Evolutionary conservation across 1,140 invertebrate species (phyloP).

Genomic region (Zaprionus ornatus): DNA sequence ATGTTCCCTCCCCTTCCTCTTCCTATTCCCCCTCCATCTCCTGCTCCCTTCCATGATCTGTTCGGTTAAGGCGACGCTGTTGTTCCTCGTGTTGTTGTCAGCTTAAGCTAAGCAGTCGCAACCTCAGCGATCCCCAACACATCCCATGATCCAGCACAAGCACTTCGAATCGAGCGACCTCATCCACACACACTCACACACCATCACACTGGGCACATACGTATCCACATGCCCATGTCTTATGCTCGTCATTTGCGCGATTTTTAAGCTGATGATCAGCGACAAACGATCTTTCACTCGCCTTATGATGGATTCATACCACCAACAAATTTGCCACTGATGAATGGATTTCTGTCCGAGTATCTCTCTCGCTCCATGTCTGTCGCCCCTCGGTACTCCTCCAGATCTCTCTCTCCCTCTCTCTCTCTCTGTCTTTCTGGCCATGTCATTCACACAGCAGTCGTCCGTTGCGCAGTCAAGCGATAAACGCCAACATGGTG

Average conservation of each 20-base stretch:
- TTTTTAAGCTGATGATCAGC: slow-evolving; percentile 84
- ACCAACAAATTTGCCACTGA: slow-evolving; percentile 84
- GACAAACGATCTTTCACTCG: slow-evolving; percentile 84
- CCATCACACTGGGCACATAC: slow-evolving; percentile 14
- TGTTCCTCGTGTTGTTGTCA: slow-evolving; percentile 67
- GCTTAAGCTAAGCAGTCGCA: slow-evolving; percentile 65
- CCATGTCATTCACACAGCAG: slow-evolving; percentile 50
- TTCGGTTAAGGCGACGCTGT: slow-evolving; percentile 19
- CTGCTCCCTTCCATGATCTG: not conserved
- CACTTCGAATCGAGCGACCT: slow-evolving; percentile 17
- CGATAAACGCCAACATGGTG: slow-evolving; percentile 76
- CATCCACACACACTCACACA: slow-evolving; percentile 11
- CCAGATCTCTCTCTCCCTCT: slow-evolving; percentile 15
- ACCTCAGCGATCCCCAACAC: slow-evolving; percentile 22
- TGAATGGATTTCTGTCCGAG: slow-evolving; percentile 79
- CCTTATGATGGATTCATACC: slow-evolving; percentile 83
- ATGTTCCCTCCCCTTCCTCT: not conserved
- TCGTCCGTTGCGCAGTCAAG: slow-evolving; percentile 37
- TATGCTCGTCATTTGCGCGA: slow-evolving; percentile 82
- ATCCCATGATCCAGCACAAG: slow-evolving; percentile 25
- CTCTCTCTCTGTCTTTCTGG: slow-evolving; percentile 21
- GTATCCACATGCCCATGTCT: slow-evolving; percentile 65
- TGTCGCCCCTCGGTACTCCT: not conserved
- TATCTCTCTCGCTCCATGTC: slow-evolving; percentile 11
- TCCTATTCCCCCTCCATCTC: not conserved